These are phyloP conservation scores for Amia ocellicauda DNA, from an alignment of 2,113 vertebrate species.

Conservation along the genomic window DNA sequence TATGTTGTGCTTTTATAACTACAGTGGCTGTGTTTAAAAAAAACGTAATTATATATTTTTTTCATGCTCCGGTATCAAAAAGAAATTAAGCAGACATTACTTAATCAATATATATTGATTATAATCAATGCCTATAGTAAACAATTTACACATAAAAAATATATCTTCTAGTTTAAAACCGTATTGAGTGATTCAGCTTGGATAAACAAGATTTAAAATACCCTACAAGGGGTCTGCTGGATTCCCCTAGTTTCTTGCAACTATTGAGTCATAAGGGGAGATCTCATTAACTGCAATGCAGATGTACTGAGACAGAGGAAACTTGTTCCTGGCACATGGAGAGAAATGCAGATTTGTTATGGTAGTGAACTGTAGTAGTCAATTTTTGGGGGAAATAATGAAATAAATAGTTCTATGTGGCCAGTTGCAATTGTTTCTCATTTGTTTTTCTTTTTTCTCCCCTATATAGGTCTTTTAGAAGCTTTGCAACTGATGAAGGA, in stretches of 20 bases:
- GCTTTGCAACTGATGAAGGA: slow-evolving; percentile 3
- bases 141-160: too few species aligned
- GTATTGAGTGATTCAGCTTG: not conserved
- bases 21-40: too few species aligned
- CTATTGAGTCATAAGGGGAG: not conserved
- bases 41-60: too few species aligned
- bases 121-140: too few species aligned
- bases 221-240: not conserved
- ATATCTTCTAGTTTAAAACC: too few species aligned
- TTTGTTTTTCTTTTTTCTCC: slow-evolving; percentile 27
- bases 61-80: too few species aligned
- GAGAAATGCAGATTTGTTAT: not conserved
- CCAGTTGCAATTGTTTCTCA: not conserved
- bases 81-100: too few species aligned
- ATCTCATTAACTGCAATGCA: not conserved
- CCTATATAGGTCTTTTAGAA: slow-evolving; percentile 38
- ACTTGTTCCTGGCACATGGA: not conserved
- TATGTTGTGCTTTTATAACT: too few species aligned
- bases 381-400: too few species aligned
- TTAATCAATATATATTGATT: too few species aligned
- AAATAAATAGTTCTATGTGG: too few species aligned
- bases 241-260: not conserved
- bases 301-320: not conserved
- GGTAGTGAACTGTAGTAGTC: too few species aligned
- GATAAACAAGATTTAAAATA: not conserved